Percentiles rank a stretch among this genome's conserved stretches.
Conservation (phyloP, 2,888 invertebrate genomes). For the Nudaria mundana region DNA sequence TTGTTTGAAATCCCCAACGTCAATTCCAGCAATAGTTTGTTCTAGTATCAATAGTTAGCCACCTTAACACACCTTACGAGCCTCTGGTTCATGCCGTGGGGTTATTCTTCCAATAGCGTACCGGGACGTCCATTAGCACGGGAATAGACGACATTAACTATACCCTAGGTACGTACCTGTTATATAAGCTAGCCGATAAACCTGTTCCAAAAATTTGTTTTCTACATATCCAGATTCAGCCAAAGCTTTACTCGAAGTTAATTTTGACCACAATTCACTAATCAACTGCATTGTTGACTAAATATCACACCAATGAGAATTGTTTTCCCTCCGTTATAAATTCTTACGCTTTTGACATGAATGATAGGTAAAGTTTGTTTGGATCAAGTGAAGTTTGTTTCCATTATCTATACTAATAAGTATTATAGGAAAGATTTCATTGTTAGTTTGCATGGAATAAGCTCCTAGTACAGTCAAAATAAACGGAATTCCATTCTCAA, state of each 20-base stretch:
- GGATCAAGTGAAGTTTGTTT: slow-evolving; percentile 13
- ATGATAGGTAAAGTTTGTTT: slow-evolving; percentile 5
- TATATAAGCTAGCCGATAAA: slow-evolving; percentile 57
- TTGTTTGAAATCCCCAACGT: no score
- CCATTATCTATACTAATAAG: slow-evolving; percentile 7
- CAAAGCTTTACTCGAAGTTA: slow-evolving; percentile 53
- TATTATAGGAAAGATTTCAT: neutral
- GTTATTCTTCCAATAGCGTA: no score
- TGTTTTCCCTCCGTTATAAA: neutral
- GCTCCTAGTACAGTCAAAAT: neutral
- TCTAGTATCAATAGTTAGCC: no score
- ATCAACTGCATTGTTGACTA: slow-evolving; percentile 38
- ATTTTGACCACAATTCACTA: slow-evolving; percentile 42
- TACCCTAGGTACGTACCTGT: slow-evolving; percentile 41
- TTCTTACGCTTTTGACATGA: slow-evolving; percentile 9
- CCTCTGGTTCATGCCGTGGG: no score
- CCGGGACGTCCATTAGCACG: neutral
- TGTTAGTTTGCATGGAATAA: neutral
- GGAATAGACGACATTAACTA: neutral
- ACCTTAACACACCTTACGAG: no score
- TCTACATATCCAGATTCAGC: slow-evolving; percentile 49
- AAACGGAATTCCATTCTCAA: no score
- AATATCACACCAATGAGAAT: slow-evolving; percentile 5
- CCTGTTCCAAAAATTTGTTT: slow-evolving; percentile 54
- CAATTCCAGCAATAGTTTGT: no score